These are phyloP conservation scores for Hypsibius dujardini DNA, from an alignment of 1,140 invertebrate species.

Conservation along the genomic window DNA sequence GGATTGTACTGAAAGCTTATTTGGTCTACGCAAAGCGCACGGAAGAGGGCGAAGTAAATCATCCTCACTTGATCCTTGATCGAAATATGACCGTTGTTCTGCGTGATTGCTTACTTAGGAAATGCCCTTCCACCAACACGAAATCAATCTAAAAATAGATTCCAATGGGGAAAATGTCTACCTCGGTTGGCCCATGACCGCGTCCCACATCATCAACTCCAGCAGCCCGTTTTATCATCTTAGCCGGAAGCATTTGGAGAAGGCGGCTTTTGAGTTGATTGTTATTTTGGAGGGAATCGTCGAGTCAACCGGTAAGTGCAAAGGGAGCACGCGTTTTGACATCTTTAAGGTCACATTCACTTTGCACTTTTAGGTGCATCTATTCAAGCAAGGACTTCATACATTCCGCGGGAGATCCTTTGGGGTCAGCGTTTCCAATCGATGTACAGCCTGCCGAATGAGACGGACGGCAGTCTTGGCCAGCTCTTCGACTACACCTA, in stretches of 20 bases:
- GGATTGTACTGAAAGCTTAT: neutral
- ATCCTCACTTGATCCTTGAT: too few relatives aligned
- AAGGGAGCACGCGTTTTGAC: neutral
- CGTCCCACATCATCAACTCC: neutral
- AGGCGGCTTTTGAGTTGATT: neutral
- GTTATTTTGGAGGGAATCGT: constrained; percentile 12
- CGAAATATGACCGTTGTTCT: too few relatives aligned
- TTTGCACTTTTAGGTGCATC: neutral
- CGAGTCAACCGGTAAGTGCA: neutral
- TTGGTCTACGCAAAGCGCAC: constrained; percentile 40
- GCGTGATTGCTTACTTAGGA: constrained; percentile 42
- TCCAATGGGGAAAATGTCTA: neutral
- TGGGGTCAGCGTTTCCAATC: neutral
- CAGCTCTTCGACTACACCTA: neutral
- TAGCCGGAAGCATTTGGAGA: neutral
- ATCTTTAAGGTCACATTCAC: neutral
- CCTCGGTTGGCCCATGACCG: constrained; percentile 9
- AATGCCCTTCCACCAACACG: constrained; percentile 61
- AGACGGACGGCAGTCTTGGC: neutral
- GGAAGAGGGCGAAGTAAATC: constrained; percentile 43
- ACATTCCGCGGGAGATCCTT: constrained; percentile 10
- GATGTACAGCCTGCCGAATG: neutral
- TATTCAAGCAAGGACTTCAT: constrained; percentile 8
- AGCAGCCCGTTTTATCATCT: constrained; percentile 12
- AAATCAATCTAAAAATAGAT: constrained; percentile 39